Evolutionary conservation across 2,113 vertebrate species (phyloP), one percentile per base, ranked within the genome.

Genomic region (Pristiophorus japonicus): DNA sequence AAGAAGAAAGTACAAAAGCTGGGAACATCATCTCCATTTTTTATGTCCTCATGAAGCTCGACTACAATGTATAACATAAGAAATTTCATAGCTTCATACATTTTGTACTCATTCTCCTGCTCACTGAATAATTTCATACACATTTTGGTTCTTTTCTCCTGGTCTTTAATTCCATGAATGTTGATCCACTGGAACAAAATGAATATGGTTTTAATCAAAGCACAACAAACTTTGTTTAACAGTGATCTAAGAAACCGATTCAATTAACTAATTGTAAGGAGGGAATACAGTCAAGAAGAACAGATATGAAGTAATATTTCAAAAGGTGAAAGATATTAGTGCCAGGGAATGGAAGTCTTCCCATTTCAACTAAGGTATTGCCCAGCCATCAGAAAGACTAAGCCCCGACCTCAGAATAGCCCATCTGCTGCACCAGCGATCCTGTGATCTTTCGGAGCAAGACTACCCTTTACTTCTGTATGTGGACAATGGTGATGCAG

Each of bases 21-120:
- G 47, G 97, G 97, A 8, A 97, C 7, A 87, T 95, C 42, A 0
- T 96, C 96, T 38, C 97, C 96, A 0, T 88, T 96, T 96, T 97
- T 98, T 95, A 98, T 97, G 91, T 96, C 96, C 59, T 98, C 98
- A 16, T 97, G 97, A 51, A 96, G 97, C 96, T 98, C 98, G 0
- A 98, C 97, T 95, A 98, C 98, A 96, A 97, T 97, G 0, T 97
- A 98, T 0, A 98, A 97, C 98, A 98, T 98, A 96, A 98, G 97
- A 96, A 98, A 98, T 96, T 98, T 98, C 93, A 98, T 87, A 8
- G 97, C 98, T 96, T 98, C 98, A 0, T 97, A 98, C 0, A 98
- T 96, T 85, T 97, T 98, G 85, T 97, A 96, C 65, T 98, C 98
- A 96, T 97, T 97, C 66, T 91, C 96, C 85, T 98, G 97, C 20